These are phyloP conservation scores for Chirona hameri DNA, from an alignment of 2,888 invertebrate species.

Conservation along the genomic window DNA sequence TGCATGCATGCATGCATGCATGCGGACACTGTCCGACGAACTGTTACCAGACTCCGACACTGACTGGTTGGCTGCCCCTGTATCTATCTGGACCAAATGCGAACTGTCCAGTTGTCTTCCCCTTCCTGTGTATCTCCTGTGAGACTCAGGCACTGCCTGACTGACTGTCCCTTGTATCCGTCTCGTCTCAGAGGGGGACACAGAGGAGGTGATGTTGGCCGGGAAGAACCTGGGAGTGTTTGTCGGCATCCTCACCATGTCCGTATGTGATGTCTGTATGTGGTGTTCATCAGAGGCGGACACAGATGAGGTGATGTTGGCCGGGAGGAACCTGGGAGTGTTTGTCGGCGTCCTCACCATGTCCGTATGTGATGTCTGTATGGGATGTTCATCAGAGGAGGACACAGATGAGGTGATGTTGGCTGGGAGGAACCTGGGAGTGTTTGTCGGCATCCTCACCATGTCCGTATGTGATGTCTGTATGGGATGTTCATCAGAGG, in stretches of 20 bases:
- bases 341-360: not conserved
- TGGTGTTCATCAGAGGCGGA: conserved; percentile 40
- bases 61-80: no score
- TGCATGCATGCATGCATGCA: no score
- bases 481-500: not conserved
- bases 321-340: conserved; percentile 69
- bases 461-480: not conserved
- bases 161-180: not conserved
- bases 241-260: no score
- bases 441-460: not conserved
- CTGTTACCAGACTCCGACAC: no score
- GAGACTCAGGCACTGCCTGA: not conserved
- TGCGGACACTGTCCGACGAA: no score
- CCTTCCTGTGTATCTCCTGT: no score
- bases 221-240: conserved; percentile 72
- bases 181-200: conserved; percentile 42
- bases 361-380: not conserved
- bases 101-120: no score
- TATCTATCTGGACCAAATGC: no score
- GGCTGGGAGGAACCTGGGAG: no score
- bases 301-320: conserved; percentile 94
- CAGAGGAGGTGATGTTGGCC: conserved; percentile 97
- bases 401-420: not conserved
- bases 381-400: not conserved
- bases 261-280: not conserved